Conservation (phyloP, 1,140 invertebrate genomes). For the Lamellibrachia luymesi region DNA sequence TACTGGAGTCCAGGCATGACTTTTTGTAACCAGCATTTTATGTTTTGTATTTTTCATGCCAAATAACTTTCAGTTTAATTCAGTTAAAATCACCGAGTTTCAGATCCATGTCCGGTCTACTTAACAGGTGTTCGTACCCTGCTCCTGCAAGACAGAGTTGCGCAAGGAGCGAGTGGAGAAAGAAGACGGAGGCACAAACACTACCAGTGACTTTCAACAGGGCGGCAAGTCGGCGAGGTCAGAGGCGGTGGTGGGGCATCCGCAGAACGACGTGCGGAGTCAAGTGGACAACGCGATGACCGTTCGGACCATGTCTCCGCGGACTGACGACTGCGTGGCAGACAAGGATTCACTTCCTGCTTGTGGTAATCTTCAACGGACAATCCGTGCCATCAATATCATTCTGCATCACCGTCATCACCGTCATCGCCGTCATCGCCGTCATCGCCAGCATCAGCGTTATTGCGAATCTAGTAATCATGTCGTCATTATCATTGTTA, state of each 20-base stretch:
- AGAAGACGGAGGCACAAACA: not conserved
- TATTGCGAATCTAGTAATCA: too few species aligned
- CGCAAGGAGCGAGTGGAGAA: not conserved
- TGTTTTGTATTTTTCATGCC: too few species aligned
- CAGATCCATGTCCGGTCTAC: not conserved
- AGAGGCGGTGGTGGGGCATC: not conserved
- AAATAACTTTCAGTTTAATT: too few species aligned
- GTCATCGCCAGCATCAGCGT: not conserved
- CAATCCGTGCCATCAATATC: not conserved
- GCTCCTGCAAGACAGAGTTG: not conserved
- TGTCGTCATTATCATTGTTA: not conserved
- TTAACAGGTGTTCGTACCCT: not conserved
- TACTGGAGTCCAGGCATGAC: too few species aligned
- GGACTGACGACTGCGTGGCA: not conserved
- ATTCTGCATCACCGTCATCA: not conserved
- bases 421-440: not conserved
- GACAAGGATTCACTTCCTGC: not conserved
- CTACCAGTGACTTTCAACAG: not conserved
- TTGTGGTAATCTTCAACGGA: not conserved
- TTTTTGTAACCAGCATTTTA: too few species aligned
- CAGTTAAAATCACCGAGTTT: too few species aligned
- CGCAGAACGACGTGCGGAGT: not conserved
- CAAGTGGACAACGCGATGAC: not conserved
- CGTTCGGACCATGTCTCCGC: not conserved
- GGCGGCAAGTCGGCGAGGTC: not conserved